Percentiles rank a stretch among this genome's conserved stretches.
phyloP scores from a whole-genome alignment of 1,140 invertebrate species.

The Eupeodes corollae region DNA sequence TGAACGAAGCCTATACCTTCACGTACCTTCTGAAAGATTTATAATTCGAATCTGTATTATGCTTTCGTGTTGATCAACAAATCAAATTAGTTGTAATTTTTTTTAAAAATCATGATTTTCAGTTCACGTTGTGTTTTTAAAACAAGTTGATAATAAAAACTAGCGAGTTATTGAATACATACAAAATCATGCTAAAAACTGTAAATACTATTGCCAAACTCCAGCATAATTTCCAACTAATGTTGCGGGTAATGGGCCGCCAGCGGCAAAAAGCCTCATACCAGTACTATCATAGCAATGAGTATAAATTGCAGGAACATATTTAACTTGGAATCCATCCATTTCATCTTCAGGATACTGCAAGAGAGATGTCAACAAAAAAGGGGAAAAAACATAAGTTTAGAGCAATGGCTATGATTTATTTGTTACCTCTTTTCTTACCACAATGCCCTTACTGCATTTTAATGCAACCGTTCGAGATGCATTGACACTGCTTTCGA shows the following conservation, averaged over 20 bases:
- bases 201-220: conserved; percentile 46
- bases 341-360: conserved; percentile 76
- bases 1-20: too few relatives aligned
- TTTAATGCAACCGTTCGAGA: conserved; percentile 79
- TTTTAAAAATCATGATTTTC: too few relatives aligned
- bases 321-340: conserved; percentile 71
- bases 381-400: not conserved
- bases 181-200: too few relatives aligned
- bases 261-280: conserved; percentile 84
- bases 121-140: too few relatives aligned
- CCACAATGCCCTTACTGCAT: conserved; percentile 81
- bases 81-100: too few relatives aligned
- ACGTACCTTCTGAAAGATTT: too few relatives aligned
- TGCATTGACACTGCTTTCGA: conserved; percentile 81
- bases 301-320: conserved; percentile 89
- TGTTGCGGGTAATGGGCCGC: conserved; percentile 82
- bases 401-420: not conserved
- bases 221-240: conserved; percentile 74
- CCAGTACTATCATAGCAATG: conserved; percentile 90
- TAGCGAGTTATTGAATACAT: too few relatives aligned
- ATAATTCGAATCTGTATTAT: too few relatives aligned
- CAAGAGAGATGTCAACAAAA: conserved; percentile 11
- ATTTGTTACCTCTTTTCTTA: conserved; percentile 38
- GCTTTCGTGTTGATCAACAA: too few relatives aligned
- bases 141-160: too few relatives aligned